Conservation (phyloP, 2,797 vertebrate species). For the Hipposideros larvatus region DNA sequence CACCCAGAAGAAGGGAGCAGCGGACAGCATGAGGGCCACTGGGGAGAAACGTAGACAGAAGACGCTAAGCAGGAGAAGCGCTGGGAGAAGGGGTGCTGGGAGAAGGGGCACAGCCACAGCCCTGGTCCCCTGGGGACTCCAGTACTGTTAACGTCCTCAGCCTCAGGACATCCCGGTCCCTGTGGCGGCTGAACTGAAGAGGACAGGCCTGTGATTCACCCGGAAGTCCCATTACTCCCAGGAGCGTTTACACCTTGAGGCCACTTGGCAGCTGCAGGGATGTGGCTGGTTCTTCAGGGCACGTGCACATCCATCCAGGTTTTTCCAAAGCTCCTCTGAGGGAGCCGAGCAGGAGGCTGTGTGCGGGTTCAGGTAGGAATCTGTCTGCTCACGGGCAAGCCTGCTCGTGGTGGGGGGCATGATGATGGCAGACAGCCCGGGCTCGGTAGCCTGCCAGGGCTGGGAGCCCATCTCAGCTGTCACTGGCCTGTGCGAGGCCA, state of each 20-base stretch:
- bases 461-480: not conserved
- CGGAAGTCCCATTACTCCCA: not conserved
- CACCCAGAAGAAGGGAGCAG: not conserved
- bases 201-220: not conserved
- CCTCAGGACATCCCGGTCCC: too few species aligned
- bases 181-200: not conserved
- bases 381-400: not conserved
- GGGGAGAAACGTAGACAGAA: not conserved
- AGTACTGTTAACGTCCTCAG: not conserved
- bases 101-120: not conserved
- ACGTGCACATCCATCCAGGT: not conserved
- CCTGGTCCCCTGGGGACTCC: not conserved
- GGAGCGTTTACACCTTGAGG: not conserved
- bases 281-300: not conserved
- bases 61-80: too few species aligned
- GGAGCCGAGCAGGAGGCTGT: not conserved
- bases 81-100: not conserved
- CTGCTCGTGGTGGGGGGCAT: not conserved
- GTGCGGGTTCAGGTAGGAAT: rapidly evolving
- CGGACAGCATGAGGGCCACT: rapidly evolving
- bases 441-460: not conserved
- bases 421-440: not conserved
- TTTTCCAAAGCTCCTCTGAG: not conserved
- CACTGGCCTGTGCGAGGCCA: not conserved
- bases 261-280: not conserved